Percentiles rank a stretch among this genome's conserved stretches.
Evolutionary conservation across 2,797 vertebrate genomes (phyloP).

Genomic region (Euthynnus affinis): DNA sequence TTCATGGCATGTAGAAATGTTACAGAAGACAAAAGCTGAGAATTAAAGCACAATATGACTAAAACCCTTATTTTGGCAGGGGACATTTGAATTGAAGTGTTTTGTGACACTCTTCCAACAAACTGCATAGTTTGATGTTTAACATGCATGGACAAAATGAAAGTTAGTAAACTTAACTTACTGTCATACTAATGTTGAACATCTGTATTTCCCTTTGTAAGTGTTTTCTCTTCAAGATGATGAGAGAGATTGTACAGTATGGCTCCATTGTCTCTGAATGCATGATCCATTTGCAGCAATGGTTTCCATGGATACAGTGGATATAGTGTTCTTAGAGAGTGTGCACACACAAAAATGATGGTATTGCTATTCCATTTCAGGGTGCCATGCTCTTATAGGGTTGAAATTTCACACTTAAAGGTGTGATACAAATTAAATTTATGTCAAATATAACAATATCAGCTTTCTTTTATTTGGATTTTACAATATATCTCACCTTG

Average conservation of each 20-base stretch:
- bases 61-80: neutral
- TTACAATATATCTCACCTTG: neutral
- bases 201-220: neutral
- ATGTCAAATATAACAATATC: neutral
- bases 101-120: neutral
- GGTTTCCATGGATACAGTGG: conserved; percentile 80
- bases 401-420: conserved; percentile 13
- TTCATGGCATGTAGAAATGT: conserved; percentile 1
- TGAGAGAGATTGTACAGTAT: conserved; percentile 45
- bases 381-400: neutral
- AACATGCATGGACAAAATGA: neutral
- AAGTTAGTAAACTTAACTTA: neutral
- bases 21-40: conserved; percentile 3
- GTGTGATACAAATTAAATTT: neutral
- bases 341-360: conserved; percentile 15
- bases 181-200: neutral
- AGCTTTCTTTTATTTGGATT: neutral
- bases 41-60: conserved; percentile 6
- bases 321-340: conserved; percentile 42
- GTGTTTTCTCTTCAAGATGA: conserved; percentile 17
- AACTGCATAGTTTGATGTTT: conserved; percentile 2
- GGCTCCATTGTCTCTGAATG: conserved; percentile 52
- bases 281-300: conserved; percentile 58
- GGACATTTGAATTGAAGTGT: neutral
- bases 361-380: conserved; percentile 24